Conservation (phyloP, 2,888 invertebrate species). For the Yponomeuta cagnagella region DNA sequence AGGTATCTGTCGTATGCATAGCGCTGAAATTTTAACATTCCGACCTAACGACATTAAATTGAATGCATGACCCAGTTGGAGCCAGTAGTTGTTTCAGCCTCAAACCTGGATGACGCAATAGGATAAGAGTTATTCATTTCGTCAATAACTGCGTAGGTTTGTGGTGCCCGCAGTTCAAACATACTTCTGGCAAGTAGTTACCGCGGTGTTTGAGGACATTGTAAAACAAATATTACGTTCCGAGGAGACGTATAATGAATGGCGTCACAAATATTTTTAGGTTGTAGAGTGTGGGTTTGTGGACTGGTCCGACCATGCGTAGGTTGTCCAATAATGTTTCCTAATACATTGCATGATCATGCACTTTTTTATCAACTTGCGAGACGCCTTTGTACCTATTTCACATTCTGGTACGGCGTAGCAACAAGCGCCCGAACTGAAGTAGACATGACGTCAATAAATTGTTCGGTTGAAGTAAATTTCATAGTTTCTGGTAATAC, state of each 20-base stretch:
- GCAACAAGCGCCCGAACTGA: neutral
- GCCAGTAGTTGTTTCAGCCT: constrained; percentile 49
- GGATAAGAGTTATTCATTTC: constrained; percentile 34
- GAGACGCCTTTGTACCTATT: neutral
- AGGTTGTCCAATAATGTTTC: constrained; percentile 30
- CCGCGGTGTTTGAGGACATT: neutral
- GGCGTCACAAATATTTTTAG: constrained; percentile 51
- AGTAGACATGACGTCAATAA: constrained; percentile 11
- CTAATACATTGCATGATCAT: neutral
- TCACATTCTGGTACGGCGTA: neutral
- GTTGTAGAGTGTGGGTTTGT: constrained; percentile 41
- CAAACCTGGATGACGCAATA: constrained; percentile 45
- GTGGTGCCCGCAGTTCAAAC: constrained; percentile 18
- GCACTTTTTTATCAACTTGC: neutral
- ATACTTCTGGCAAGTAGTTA: neutral
- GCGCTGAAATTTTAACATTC: constrained; percentile 2
- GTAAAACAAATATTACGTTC: constrained; percentile 13
- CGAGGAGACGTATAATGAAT: constrained; percentile 26
- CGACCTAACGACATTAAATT: neutral
- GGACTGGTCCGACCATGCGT: constrained; percentile 60
- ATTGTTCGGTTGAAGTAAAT: neutral
- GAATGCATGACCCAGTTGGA: constrained; percentile 63
- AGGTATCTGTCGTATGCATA: neutral
- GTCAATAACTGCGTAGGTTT: constrained; percentile 33
- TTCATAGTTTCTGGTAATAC: neutral